phyloP scores from a whole-genome alignment of 1,140 invertebrate species.

The Sitophilus oryzae region DNA sequence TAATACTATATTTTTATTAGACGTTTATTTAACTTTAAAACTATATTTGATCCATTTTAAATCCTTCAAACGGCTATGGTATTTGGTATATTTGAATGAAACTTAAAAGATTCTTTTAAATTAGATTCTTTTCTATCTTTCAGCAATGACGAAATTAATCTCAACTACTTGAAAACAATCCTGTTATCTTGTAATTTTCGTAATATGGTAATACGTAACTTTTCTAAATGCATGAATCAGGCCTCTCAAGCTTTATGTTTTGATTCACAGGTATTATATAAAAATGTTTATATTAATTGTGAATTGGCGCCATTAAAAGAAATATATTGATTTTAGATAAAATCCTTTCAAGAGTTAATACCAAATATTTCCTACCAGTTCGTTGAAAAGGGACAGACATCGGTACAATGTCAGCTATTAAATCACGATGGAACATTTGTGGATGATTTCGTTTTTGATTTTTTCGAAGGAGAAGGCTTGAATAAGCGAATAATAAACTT shows the following conservation, averaged over 20 bases:
- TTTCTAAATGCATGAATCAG: slow-evolving; percentile 21
- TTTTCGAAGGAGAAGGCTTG: slow-evolving; percentile 18
- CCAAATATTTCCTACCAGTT: slow-evolving; percentile 19
- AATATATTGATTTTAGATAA: slow-evolving; percentile 18
- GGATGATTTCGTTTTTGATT: slow-evolving; percentile 26
- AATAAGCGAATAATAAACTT: slow-evolving; percentile 20
- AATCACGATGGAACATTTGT: slow-evolving; percentile 24
- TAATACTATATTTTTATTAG: background rate
- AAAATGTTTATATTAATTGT: background rate
- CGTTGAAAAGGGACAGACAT: slow-evolving; percentile 16
- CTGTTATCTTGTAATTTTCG: slow-evolving; percentile 15
- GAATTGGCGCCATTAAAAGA: too few relatives aligned
- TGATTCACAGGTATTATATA: slow-evolving; percentile 1
- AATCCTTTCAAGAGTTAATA: slow-evolving; percentile 19
- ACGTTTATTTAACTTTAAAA: background rate
- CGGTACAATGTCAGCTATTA: slow-evolving; percentile 22
- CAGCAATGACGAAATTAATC: slow-evolving; percentile 22
- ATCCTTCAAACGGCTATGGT: background rate
- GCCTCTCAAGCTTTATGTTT: slow-evolving; percentile 7
- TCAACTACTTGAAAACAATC: slow-evolving; percentile 16
- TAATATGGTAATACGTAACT: slow-evolving; percentile 21
- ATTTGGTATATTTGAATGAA: background rate
- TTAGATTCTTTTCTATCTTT: slow-evolving; percentile 2
- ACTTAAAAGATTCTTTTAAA: background rate
- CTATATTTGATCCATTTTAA: background rate